A percentile compares a stretch with the other conserved stretches of the same genome.
phyloP scores from a whole-genome alignment of 2,113 vertebrate species.

The Varanus salvator region DNA sequence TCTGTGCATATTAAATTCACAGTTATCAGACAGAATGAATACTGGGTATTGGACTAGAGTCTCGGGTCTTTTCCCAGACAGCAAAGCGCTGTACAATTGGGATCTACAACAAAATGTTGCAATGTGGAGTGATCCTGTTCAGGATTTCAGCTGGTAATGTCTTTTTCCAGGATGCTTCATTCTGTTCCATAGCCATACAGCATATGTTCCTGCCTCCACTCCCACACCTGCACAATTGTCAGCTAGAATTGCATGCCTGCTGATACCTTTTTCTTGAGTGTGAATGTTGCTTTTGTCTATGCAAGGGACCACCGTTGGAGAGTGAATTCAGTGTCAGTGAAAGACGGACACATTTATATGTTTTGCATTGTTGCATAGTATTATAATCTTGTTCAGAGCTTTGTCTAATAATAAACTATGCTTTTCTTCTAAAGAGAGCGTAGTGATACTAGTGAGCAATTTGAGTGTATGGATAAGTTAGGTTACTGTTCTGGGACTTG shows the following conservation, averaged over 20 bases:
- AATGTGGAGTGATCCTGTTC: neutral
- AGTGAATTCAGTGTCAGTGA: neutral
- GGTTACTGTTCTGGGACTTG: neutral
- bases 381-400: neutral
- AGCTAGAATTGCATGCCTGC: neutral
- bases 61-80: neutral
- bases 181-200: neutral
- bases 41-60: neutral
- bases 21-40: neutral
- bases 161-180: neutral
- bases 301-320: neutral
- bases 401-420: neutral
- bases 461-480: neutral
- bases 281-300: neutral
- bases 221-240: too few relatives aligned
- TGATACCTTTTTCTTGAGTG: neutral
- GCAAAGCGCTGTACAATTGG: neutral
- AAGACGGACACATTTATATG: neutral
- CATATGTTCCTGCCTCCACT: neutral
- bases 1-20: neutral
- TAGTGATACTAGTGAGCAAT: neutral
- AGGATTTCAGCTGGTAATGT: neutral
- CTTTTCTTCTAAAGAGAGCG: neutral
- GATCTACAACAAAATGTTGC: too few relatives aligned
- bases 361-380: neutral